Evolutionary conservation across 2,888 invertebrate genomes (phyloP).

Genomic region (Athetis lepigone): DNA sequence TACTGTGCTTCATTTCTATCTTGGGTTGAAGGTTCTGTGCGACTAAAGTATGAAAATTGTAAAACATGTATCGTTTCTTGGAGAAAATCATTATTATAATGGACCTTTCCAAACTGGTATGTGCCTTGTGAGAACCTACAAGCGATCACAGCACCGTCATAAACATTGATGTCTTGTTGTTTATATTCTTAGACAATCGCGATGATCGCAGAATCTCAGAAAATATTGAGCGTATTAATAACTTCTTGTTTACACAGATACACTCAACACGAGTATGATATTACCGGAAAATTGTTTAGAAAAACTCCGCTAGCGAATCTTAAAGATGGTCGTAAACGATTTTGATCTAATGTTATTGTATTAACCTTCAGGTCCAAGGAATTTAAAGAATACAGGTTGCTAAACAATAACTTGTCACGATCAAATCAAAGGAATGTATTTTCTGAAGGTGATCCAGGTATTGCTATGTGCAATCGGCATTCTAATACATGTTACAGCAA

Average conservation of each 20-base stretch:
- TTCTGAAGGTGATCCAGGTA: constrained; percentile 40
- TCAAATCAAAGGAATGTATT: constrained; percentile 44
- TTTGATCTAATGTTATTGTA: constrained; percentile 11
- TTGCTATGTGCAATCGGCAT: constrained; percentile 6
- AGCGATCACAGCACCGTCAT: constrained; percentile 17
- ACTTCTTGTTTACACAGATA: constrained; percentile 22
- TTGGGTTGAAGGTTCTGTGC: not conserved
- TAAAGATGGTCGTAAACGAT: constrained; percentile 1
- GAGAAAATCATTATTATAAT: constrained; percentile 16
- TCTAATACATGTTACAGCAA: not conserved
- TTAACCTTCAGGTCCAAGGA: constrained; percentile 30
- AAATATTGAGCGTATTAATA: constrained; percentile 25
- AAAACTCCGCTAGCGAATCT: constrained; percentile 8
- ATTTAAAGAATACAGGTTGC: constrained; percentile 40
- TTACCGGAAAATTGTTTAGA: constrained; percentile 9
- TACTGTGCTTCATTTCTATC: not conserved
- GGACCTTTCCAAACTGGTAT: not conserved
- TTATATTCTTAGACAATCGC: constrained; percentile 35
- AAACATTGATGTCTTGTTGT: constrained; percentile 29
- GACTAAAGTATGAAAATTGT: not conserved
- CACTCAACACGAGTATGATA: constrained; percentile 14
- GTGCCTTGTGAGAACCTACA: constrained; percentile 12
- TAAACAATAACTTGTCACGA: constrained; percentile 44
- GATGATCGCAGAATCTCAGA: constrained; percentile 20
- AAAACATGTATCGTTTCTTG: constrained; percentile 1